These are phyloP conservation scores for Lacerta viridis DNA, from an alignment of 2,797 vertebrate species.

Conservation along the genomic window DNA sequence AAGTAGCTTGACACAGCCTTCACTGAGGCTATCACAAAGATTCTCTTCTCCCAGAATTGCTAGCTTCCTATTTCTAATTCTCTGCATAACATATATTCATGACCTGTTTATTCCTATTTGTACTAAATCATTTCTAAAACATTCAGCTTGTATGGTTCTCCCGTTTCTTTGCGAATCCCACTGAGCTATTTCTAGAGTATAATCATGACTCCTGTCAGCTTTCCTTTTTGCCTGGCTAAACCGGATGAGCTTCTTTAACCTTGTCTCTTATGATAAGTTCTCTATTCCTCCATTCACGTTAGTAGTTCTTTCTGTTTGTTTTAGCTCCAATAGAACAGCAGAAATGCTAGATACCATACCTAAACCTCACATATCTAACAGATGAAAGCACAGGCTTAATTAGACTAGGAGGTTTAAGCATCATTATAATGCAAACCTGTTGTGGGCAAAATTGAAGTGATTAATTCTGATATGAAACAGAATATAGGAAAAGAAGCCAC, in stretches of 20 bases:
- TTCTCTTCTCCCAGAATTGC: neutral
- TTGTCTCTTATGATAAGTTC: constrained; percentile 41
- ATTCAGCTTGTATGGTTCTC: neutral
- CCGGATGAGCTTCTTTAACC: constrained; percentile 37
- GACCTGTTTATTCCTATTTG: constrained; percentile 23
- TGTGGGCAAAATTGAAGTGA: constrained; percentile 14
- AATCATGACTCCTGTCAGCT: constrained; percentile 30
- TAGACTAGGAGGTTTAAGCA: fast-evolving
- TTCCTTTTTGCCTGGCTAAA: constrained; percentile 41
- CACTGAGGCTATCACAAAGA: neutral
- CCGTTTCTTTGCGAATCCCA: constrained; percentile 9
- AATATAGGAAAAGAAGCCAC: constrained; percentile 40
- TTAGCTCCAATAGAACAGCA: neutral
- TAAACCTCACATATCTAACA: neutral
- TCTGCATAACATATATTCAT: neutral
- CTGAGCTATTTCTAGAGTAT: constrained; percentile 32
- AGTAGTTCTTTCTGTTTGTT: constrained; percentile 23
- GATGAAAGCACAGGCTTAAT: constrained; percentile 10
- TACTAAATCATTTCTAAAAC: constrained; percentile 8
- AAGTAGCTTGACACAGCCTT: neutral
- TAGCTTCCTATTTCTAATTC: constrained; percentile 6
- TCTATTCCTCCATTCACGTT: constrained; percentile 16
- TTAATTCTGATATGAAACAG: constrained; percentile 24
- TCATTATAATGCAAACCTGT: neutral
- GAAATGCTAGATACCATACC: neutral